A percentile compares a stretch with the other conserved stretches of the same genome.
phyloP scores from a whole-genome alignment of 2,113 vertebrate genomes.

The Neolamprologus caudopunctatus region DNA sequence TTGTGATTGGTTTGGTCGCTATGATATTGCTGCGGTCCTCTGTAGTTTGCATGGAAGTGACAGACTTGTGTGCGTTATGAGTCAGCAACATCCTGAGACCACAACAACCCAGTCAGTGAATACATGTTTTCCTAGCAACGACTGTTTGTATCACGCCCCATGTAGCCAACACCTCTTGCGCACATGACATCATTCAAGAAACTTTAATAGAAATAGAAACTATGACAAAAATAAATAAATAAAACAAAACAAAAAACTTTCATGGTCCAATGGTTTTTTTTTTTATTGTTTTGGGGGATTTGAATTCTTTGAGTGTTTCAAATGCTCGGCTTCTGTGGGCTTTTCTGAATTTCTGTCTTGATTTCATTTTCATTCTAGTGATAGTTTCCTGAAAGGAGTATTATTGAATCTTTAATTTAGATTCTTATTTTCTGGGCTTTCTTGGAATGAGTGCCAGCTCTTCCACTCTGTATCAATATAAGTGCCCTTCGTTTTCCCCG shows the following conservation, averaged over 20 bases:
- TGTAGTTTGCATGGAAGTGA: background rate
- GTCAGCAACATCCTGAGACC: background rate
- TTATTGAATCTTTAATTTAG: background rate
- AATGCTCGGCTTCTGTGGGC: background rate
- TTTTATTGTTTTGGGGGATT: background rate
- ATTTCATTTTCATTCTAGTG: background rate
- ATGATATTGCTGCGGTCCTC: background rate
- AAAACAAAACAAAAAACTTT: background rate
- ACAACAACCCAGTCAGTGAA: background rate
- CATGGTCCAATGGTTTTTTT: background rate
- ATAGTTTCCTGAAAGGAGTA: background rate
- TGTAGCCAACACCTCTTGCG: background rate
- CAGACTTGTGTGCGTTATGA: background rate
- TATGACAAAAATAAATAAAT: background rate
- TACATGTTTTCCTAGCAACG: background rate
- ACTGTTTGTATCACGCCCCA: background rate
- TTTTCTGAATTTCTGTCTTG: background rate
- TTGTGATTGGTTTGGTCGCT: background rate
- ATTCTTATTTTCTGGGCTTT: background rate
- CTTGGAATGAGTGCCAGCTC: background rate
- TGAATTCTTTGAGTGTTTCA: background rate
- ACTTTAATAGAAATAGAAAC: background rate
- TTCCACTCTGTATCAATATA: background rate
- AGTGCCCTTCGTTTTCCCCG: background rate
- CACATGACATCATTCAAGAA: background rate